A percentile compares a stretch with the other conserved stretches of the same genome.
phyloP scores from a whole-genome alignment of 2,113 vertebrate species.

The Corynorhinus townsendii region DNA sequence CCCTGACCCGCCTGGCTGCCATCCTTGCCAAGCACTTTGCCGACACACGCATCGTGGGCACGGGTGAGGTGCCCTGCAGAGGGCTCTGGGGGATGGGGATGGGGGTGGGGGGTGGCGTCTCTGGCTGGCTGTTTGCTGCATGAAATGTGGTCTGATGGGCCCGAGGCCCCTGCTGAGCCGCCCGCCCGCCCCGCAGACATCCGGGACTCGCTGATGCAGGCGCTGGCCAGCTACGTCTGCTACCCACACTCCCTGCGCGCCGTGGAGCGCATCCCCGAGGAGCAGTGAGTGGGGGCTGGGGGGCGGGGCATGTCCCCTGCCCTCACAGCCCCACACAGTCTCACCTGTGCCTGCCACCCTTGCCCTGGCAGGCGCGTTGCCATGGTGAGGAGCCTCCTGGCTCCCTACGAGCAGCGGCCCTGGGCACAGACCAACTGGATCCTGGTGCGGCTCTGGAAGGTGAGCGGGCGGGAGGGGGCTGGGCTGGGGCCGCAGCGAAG shows the following conservation, averaged over 20 bases:
- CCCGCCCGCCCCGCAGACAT: conserved; percentile 84
- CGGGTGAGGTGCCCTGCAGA: conserved; percentile 81
- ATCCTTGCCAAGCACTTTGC: conserved; percentile 98
- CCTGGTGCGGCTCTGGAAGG: conserved; percentile 96
- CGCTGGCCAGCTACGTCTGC: conserved; percentile 97
- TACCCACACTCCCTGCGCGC: conserved; percentile 97
- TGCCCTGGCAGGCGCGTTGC: conserved; percentile 85
- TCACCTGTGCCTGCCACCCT: rapidly evolving
- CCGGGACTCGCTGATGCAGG: conserved; percentile 98
- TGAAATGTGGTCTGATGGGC: not conserved
- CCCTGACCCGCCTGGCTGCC: conserved; percentile 91
- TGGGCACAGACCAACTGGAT: conserved; percentile 99
- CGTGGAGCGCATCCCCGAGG: conserved; percentile 94
- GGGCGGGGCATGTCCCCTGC: not conserved
- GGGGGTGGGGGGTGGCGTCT: not conserved
- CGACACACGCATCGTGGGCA: conserved; percentile 93
- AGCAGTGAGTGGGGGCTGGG: conserved; percentile 89
- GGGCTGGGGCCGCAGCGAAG: not conserved
- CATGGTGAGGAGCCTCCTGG: conserved; percentile 97
- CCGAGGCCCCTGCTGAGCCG: not conserved
- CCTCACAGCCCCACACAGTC: not conserved
- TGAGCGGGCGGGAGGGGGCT: conserved; percentile 59
- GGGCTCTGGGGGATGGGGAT: not conserved
- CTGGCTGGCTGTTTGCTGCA: not conserved
- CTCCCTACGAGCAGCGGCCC: conserved; percentile 96